phyloP scores from a whole-genome alignment of 2,888 invertebrate genomes.

The Cremastinae sp. region DNA sequence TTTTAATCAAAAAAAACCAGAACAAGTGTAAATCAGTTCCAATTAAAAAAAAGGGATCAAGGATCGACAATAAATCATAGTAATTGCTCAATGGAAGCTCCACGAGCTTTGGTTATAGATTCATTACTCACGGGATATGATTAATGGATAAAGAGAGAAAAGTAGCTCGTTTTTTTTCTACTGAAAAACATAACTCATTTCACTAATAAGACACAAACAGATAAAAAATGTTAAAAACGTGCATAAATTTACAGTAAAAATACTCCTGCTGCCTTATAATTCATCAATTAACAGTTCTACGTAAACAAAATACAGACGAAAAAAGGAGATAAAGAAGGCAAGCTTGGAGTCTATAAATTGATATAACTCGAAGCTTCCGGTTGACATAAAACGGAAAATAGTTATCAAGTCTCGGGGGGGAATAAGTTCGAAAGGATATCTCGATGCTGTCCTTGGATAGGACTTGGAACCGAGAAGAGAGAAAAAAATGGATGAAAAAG shows the following conservation, averaged over 20 bases:
- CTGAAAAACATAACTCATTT: background rate
- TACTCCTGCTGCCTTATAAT: constrained; percentile 23
- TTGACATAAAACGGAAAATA: constrained; percentile 60
- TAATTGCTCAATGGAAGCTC: constrained; percentile 12
- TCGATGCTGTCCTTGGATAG: background rate
- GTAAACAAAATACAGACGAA: background rate
- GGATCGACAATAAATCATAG: background rate
- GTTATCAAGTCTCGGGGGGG: constrained; percentile 51
- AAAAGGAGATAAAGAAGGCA: background rate
- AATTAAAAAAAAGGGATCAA: background rate
- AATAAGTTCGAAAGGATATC: constrained; percentile 32
- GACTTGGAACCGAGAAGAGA: background rate
- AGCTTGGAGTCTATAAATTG: constrained; percentile 31
- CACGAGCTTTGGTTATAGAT: background rate
- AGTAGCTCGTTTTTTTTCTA: background rate
- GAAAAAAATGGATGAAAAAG: constrained; percentile 29
- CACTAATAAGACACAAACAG: background rate
- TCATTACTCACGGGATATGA: background rate
- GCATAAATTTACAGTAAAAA: too few species aligned
- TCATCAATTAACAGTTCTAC: constrained; percentile 27
- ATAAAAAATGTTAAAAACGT: too few species aligned
- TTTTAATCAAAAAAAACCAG: too few species aligned
- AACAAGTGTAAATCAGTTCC: background rate
- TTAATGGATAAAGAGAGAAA: background rate
- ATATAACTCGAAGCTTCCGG: constrained; percentile 60